phyloP scores from a whole-genome alignment of 2,888 invertebrate species.

The Drosophila austrosaltans region DNA sequence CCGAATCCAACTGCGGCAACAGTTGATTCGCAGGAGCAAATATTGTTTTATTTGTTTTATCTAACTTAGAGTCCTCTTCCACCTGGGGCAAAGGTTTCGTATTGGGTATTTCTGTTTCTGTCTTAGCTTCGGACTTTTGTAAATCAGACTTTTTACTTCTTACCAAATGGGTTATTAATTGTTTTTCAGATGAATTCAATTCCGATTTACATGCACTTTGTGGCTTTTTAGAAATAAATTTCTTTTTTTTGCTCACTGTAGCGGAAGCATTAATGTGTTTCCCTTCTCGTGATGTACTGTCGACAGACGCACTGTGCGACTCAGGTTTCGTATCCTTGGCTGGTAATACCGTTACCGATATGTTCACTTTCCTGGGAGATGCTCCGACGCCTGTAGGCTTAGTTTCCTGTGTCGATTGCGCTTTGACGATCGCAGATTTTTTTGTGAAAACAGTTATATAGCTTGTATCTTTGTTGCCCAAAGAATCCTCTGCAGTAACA shows the following conservation, averaged over 20 bases:
- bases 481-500: not conserved
- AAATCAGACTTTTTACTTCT: constrained; percentile 1
- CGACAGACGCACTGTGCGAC: not conserved
- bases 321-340: constrained; percentile 12
- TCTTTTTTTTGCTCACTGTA: not conserved
- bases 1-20: not conserved
- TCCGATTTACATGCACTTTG: not conserved
- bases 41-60: not conserved
- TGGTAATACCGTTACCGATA: constrained; percentile 32
- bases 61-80: not conserved
- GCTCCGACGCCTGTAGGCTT: not conserved
- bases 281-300: too few species aligned
- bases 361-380: constrained; percentile 26
- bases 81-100: constrained; percentile 16
- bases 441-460: constrained; percentile 22
- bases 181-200: not conserved
- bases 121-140: not conserved
- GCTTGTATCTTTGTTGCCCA: not conserved
- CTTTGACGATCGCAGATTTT: constrained; percentile 3
- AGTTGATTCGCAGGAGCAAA: not conserved
- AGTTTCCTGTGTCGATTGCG: not conserved
- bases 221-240: not conserved
- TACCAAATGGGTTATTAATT: too few species aligned
- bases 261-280: not conserved
- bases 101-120: not conserved